Conservation (phyloP, 2,113 vertebrate genomes). For the Anoura caudifer region DNA sequence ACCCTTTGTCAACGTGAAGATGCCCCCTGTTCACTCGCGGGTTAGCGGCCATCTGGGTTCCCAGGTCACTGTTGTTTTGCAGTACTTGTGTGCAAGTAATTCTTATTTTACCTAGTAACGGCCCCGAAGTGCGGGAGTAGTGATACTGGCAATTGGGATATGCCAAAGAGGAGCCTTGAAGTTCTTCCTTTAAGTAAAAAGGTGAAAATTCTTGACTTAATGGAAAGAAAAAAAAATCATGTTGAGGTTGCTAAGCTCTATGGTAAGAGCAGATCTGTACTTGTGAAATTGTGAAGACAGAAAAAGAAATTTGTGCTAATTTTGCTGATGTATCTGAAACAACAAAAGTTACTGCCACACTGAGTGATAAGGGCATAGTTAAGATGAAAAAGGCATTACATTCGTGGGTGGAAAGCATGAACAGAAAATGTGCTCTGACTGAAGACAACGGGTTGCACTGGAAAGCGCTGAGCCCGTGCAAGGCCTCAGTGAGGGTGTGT, state of each 20-base stretch:
- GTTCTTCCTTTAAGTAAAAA: not conserved
- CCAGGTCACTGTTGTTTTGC: not conserved
- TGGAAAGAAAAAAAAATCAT: not conserved
- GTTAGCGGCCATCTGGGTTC: not conserved
- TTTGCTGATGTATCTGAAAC: not conserved
- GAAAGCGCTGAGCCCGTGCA: not conserved
- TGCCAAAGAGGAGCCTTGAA: not conserved
- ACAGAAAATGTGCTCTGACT: not conserved
- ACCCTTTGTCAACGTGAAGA: not conserved
- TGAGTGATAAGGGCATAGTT: not conserved
- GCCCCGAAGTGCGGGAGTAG: too few species aligned
- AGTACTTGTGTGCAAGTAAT: not conserved
- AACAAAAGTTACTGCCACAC: not conserved
- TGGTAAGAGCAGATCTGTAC: not conserved
- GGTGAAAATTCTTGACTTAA: not conserved
- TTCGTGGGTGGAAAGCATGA: not conserved
- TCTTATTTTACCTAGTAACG: not conserved
- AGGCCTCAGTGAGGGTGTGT: not conserved
- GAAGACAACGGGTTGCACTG: not conserved
- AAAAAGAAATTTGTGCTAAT: not conserved
- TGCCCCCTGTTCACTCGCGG: not conserved
- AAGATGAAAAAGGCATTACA: not conserved
- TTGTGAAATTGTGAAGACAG: not conserved
- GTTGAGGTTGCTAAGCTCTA: not conserved
- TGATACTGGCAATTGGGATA: not conserved